phyloP scores from a whole-genome alignment of 2,888 invertebrate genomes.

The Athrips mouffetella region DNA sequence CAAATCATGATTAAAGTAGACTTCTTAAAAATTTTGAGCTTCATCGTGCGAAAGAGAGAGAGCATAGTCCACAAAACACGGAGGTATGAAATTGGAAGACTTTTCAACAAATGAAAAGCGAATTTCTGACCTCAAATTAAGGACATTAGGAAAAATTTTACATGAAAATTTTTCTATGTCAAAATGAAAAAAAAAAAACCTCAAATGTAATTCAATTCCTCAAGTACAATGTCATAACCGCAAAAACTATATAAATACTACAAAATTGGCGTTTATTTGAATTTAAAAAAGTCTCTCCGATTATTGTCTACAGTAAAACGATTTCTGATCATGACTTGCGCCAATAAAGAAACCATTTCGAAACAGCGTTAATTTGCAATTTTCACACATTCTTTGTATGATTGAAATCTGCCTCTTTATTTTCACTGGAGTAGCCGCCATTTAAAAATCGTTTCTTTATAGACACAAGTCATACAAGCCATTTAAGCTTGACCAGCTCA shows the following conservation, averaged over 20 bases:
- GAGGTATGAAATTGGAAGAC: conserved; percentile 52
- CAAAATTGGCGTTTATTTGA: conserved; percentile 2
- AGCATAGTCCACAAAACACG: conserved; percentile 36
- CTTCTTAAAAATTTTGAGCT: conserved; percentile 50
- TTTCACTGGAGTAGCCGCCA: no score
- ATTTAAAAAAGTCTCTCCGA: background rate
- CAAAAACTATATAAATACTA: background rate
- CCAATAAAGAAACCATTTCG: no score
- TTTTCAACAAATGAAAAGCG: conserved; percentile 64
- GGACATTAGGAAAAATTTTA: conserved; percentile 66
- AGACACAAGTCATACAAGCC: no score
- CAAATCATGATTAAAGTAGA: conserved; percentile 58
- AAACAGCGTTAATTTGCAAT: background rate
- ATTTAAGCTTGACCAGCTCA: no score
- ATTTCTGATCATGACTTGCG: no score
- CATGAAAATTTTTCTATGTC: conserved; percentile 65
- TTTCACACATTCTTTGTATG: no score
- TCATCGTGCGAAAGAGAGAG: conserved; percentile 47
- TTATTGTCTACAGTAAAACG: conserved; percentile 11
- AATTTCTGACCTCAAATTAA: conserved; percentile 47
- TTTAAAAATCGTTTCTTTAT: no score
- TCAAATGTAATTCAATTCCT: background rate
- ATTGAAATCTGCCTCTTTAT: no score
- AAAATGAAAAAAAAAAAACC: background rate
- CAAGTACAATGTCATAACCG: background rate